These are phyloP conservation scores for Engraulis encrasicolus DNA, from an alignment of 2,113 vertebrate genomes.

Conservation along the genomic window DNA sequence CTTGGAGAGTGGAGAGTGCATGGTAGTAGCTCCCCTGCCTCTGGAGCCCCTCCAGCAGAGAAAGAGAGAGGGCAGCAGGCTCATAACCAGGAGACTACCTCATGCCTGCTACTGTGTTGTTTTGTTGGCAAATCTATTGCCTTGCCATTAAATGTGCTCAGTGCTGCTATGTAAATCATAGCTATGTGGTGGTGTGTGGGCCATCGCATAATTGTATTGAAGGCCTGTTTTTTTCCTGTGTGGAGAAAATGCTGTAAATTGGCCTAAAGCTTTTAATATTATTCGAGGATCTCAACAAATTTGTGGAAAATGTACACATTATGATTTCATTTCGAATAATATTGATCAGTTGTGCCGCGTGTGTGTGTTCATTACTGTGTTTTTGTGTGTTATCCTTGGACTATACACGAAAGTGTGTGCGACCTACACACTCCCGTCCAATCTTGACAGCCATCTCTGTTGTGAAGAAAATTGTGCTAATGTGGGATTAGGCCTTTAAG, in stretches of 20 bases:
- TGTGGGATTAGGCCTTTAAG: neutral
- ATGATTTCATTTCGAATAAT: neutral
- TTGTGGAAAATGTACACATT: neutral
- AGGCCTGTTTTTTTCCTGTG: neutral
- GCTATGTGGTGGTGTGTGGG: neutral
- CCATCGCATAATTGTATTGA: neutral
- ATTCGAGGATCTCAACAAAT: neutral
- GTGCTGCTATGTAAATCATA: neutral
- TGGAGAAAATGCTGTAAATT: neutral
- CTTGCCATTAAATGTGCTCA: neutral
- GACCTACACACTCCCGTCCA: neutral
- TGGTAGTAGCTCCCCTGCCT: neutral
- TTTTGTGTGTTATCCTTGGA: neutral
- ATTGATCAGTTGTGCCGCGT: neutral
- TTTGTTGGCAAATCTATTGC: neutral
- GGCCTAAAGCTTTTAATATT: neutral
- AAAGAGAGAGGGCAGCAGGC: neutral
- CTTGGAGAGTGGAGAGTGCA: neutral
- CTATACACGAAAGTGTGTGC: too few relatives aligned
- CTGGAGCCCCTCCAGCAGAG: neutral
- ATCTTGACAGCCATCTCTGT: neutral
- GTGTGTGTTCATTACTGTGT: neutral
- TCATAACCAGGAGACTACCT: neutral
- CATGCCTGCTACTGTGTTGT: neutral
- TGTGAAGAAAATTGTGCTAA: slow-evolving; percentile 9